These are phyloP conservation scores for Coilia nasus DNA, from an alignment of 2,797 vertebrate genomes.

Conservation along the genomic window DNA sequence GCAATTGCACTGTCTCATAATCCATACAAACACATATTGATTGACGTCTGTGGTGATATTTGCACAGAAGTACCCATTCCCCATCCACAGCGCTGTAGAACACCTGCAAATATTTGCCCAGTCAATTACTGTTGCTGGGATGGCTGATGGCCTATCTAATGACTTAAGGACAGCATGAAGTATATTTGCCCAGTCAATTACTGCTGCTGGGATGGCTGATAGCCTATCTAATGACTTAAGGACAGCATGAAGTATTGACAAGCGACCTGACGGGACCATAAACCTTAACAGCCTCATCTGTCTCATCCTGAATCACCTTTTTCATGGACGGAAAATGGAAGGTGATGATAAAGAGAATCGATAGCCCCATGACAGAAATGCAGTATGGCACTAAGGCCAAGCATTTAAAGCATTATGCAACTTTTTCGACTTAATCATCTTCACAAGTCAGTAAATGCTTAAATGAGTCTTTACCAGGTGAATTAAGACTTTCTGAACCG, in stretches of 20 bases:
- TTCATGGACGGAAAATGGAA: background rate
- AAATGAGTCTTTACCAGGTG: too few species aligned
- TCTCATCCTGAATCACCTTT: background rate
- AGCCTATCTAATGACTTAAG: background rate
- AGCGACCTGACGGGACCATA: background rate
- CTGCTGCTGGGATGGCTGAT: background rate
- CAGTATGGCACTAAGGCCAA: background rate
- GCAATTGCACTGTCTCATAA: background rate
- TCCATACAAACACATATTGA: background rate
- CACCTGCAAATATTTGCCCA: slow-evolving; percentile 23
- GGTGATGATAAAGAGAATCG: background rate
- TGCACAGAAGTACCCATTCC: background rate
- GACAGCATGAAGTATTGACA: slow-evolving; percentile 8
- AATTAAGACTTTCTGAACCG: too few species aligned
- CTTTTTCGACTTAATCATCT: too few species aligned
- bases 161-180: background rate
- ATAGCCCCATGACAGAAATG: background rate
- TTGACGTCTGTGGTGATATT: background rate
- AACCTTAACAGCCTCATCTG: background rate
- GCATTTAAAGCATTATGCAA: background rate
- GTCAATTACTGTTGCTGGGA: slow-evolving; percentile 13
- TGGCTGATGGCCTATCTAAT: background rate
- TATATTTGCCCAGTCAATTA: slow-evolving; percentile 15
- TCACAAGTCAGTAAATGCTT: too few species aligned
- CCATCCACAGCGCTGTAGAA: slow-evolving; percentile 1